Evolutionary conservation across 2,113 vertebrate species (phyloP).

Genomic region (Proteles cristata): DNA sequence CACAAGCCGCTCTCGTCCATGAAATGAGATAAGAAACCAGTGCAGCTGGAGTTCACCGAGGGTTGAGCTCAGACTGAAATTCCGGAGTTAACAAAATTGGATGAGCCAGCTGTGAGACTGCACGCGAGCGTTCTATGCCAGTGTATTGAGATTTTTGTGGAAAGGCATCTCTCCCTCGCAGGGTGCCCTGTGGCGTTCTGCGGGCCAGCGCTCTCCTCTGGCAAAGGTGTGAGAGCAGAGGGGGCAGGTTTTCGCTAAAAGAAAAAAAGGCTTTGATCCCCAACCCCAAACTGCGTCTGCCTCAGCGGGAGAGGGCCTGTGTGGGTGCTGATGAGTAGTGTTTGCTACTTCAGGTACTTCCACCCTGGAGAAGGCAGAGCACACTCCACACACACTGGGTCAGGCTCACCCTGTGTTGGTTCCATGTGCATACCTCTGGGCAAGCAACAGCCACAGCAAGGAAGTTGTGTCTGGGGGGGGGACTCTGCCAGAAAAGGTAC

Average conservation of each 20-base stretch:
- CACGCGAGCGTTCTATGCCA: too few species aligned
- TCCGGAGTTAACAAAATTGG: constrained; percentile 54
- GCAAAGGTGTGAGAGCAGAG: neutral
- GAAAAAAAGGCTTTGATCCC: neutral
- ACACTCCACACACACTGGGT: accelerated
- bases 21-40: constrained; percentile 69
- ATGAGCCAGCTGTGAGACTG: neutral
- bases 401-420: neutral
- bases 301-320: accelerated
- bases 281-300: neutral
- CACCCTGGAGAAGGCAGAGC: neutral
- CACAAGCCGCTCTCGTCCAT: neutral
- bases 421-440: accelerated
- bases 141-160: neutral
- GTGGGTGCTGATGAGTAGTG: neutral
- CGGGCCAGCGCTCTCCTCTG: neutral
- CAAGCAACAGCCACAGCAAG: neutral
- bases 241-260: neutral
- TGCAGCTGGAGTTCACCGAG: constrained; percentile 63
- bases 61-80: constrained; percentile 51
- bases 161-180: constrained; percentile 10
- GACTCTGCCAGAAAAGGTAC: neutral
- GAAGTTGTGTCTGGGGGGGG: neutral
- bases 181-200: constrained; percentile 17
- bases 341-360: neutral